A percentile compares a stretch with the other conserved stretches of the same genome.
phyloP scores from a whole-genome alignment of 2,113 vertebrate genomes.

The Eonycteris spelaea region DNA sequence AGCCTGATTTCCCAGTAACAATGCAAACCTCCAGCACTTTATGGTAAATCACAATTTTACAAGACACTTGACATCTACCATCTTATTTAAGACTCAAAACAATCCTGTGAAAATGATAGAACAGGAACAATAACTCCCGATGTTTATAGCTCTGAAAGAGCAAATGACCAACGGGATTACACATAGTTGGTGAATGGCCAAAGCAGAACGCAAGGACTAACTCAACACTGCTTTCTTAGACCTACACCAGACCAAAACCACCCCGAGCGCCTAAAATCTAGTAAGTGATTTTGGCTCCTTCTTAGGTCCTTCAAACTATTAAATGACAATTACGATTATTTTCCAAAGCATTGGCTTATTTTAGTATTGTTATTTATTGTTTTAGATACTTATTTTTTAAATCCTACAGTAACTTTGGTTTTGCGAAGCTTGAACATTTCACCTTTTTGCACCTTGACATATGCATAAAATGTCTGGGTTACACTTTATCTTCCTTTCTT shows the following conservation, averaged over 20 bases:
- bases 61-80: not conserved
- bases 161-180: too few relatives aligned
- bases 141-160: too few relatives aligned
- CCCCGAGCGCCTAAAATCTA: not conserved
- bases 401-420: not conserved
- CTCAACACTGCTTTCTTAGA: accelerated
- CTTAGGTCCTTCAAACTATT: not conserved
- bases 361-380: not conserved
- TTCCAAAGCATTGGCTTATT: not conserved
- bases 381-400: not conserved
- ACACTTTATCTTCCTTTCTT: not conserved
- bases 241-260: not conserved
- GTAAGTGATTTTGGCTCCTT: not conserved
- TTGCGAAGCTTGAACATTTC: not conserved
- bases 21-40: accelerated
- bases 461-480: not conserved
- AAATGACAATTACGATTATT: not conserved
- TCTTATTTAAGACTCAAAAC: not conserved
- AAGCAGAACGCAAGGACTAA: not conserved
- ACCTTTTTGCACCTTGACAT: not conserved
- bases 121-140: too few relatives aligned
- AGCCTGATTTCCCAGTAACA: not conserved
- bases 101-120: not conserved
- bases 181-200: not conserved
- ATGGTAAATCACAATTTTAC: not conserved